Conservation (phyloP, 2,797 vertebrate species). For the Diglossa cyanea region DNA sequence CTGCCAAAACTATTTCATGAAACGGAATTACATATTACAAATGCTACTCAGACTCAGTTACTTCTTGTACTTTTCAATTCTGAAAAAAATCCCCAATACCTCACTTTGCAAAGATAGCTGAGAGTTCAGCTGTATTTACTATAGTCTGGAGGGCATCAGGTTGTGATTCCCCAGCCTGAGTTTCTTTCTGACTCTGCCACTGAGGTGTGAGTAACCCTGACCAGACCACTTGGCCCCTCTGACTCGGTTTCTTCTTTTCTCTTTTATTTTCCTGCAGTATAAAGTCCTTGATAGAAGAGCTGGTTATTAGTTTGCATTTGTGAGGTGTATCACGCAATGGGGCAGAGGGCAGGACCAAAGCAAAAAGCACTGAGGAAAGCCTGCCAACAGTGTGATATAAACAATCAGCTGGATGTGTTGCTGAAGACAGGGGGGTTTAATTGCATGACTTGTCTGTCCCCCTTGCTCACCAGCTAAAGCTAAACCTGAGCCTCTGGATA, state of each 20-base stretch:
- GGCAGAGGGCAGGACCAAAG: neutral
- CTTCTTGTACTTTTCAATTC: neutral
- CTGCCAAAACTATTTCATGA: neutral
- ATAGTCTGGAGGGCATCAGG: neutral
- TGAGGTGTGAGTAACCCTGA: conserved; percentile 20
- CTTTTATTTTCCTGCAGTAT: neutral
- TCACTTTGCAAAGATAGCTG: neutral
- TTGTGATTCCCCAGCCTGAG: neutral
- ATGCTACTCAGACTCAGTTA: neutral
- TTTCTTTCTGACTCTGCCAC: neutral
- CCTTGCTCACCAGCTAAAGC: neutral
- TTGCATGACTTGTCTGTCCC: neutral
- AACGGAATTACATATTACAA: neutral
- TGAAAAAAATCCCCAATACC: neutral
- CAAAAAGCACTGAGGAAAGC: neutral
- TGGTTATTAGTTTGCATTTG: neutral
- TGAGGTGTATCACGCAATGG: rapidly evolving
- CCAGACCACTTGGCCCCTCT: neutral
- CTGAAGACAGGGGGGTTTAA: neutral
- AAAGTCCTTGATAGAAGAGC: neutral
- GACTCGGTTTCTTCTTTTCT: neutral
- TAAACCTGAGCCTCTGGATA: neutral
- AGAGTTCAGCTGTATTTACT: neutral
- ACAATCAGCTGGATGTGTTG: neutral
- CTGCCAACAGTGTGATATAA: neutral